Base-by-base conservation (phyloP, 2,797 vertebrate species). In the Diplodus puntazzo region DNA sequence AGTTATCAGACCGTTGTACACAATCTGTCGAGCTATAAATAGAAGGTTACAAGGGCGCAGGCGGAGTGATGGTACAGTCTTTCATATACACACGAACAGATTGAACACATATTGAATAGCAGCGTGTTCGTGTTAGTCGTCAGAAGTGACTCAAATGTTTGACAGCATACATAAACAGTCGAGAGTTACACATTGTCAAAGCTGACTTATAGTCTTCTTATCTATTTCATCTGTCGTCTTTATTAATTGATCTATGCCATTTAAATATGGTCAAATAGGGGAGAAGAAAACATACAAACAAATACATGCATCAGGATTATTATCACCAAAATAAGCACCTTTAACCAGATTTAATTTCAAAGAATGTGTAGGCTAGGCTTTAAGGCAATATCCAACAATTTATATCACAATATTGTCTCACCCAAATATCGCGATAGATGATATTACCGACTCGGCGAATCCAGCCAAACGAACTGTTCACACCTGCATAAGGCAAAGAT, bases 1-100 rank as follows among this genome's bases (percentile, higher is more conserved):
- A 75, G 63, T 85, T 79, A 72, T 84, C 58, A 76, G 54, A 62
- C n/a, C 53, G 74, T 89, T 82, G 69, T 59, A 71, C 58, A 81
- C 77, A 85, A 80, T 85, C 76, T 91, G 80, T 84, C 62, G 52
- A 23, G 69, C 52, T 83, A 82, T 82, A 88, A 85, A 84, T 81
- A 84, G 54, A 70, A 46, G n/a, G 55, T 80, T 73, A 58, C 66
- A 70, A 14, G 52, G 48, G 76, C 75, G 59, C 59, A 76, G 59
- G 73, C 39, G 75, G 69, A 48, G 5, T 63, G 39, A 73, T 0
- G 59, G 30, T 23, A 5, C 49, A 75, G 50, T 72, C 49, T 39
- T 61, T 75, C 48, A 58, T 65, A 64, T 65, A 34, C 61, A 39
- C 21, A 65, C 12, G 80, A 67, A 69, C 66, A 80, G 71, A 79